Conservation (phyloP, 2,113 vertebrate species). For the Lagenorhynchus albirostris region DNA sequence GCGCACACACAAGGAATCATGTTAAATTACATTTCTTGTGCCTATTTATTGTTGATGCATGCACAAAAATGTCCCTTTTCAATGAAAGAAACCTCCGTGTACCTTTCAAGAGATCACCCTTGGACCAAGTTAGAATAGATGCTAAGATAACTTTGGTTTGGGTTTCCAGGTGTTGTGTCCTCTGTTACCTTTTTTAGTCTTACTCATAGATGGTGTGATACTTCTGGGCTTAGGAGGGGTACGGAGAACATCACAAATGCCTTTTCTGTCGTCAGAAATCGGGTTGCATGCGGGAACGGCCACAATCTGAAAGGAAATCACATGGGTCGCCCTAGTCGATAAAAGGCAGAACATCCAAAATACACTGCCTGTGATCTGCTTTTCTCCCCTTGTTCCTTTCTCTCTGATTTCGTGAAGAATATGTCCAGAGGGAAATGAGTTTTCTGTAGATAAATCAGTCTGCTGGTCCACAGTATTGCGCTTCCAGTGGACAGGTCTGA, state of each 20-base stretch:
- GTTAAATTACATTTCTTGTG: background rate
- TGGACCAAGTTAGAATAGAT: background rate
- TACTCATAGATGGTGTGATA: background rate
- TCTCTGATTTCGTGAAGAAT: slow-evolving; percentile 1
- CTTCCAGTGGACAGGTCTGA: background rate
- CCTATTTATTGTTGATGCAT: background rate
- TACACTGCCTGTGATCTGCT: background rate
- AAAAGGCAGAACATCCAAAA: slow-evolving; percentile 40
- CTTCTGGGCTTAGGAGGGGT: background rate
- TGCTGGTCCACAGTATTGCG: background rate
- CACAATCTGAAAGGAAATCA: slow-evolving; percentile 30
- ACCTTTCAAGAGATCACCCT: background rate
- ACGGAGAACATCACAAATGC: background rate
- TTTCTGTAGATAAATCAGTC: slow-evolving; percentile 40
- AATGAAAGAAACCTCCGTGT: background rate
- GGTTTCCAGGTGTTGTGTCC: background rate
- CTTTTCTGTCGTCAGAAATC: slow-evolving; percentile 39
- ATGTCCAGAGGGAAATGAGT: background rate
- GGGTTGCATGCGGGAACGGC: background rate
- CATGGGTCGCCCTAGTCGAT: background rate
- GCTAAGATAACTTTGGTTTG: background rate
- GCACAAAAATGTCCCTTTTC: background rate
- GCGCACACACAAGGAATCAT: background rate
- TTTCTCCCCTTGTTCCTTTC: background rate
- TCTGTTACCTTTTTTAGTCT: background rate